Base-by-base conservation (phyloP, 2,797 vertebrate genomes). In the Cossypha caffra region DNA sequence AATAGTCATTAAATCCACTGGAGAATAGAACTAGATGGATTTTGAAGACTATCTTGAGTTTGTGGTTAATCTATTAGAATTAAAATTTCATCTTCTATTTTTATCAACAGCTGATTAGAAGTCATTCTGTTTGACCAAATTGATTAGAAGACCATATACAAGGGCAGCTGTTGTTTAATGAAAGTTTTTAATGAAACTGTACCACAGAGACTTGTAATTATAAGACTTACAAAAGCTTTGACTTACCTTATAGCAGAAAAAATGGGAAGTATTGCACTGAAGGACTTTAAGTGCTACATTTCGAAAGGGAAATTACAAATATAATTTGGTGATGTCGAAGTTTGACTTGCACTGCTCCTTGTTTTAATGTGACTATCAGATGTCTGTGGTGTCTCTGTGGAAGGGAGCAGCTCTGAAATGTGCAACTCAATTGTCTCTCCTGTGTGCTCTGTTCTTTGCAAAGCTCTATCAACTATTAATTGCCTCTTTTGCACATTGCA, bases 81-180 rank as follows among this genome's bases (percentile, higher is more conserved):
- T 98, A 98, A 98, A 98, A 98, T 99, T 99, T 99, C 98, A 98
- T 99, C 99, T 99, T 99, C 99, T 99, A 99, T 99, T 99, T 99
- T 99, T 99, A 99, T 99, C 99, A 98, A 99, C 98, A 98, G 98
- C 98, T 99, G 98, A 99, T 99, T 99, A 99, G 98, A 98, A 98
- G 98, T 98, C 99, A 99, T 99, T 98, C 97, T 98, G 98, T 98
- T 98, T 98, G 98, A 98, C 98, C 97, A 98, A 98, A 98, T 98
- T 98, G 98, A 98, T 98, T 98, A 98, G 98, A 98, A 97, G 98
- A 98, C 98, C 98, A 98, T 98, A 98, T 98, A 98, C 97, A 98
- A 98, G 98, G 98, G 98, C 98, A 98, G 98, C 98, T 98, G 98
- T 98, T 98, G 98, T 98, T 98, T 98, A 98, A 98, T 98, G 98